Base-by-base conservation (phyloP, 1,140 invertebrate genomes). In the Tribolium castaneum region DNA sequence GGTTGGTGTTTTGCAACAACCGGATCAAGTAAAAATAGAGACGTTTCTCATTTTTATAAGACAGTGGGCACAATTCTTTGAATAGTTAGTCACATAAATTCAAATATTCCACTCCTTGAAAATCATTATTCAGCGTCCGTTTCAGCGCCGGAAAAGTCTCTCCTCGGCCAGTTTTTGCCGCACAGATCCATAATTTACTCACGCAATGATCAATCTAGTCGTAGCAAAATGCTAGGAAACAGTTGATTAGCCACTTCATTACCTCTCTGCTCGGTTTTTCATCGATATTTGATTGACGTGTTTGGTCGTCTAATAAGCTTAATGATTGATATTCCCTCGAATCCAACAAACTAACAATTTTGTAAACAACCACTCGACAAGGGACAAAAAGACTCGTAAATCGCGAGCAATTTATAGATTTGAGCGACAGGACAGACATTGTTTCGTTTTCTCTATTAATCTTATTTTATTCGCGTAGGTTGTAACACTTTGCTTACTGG, bases 281-380 rank as follows among this genome's bases (percentile, higher is more conserved):
- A 45, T 54, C 75, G 54, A 77, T 77, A 76, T 54, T 50, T 77
- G 75, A 77, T 77, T 70, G 75, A 77, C 75, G 70, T 52, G 66
- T 45, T 6, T 59, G 50, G 70, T 45, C 25, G 51, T 70, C 39
- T 77, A 77, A 77, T 77, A 77, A 77, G 75, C 51, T 54, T 77
- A 77, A 71, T 77, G 75, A 77, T 77, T 77, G 49, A 77, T 77
- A 77, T 54, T 77, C 50, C 66, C 12, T 71, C n/a, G 25, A 54
- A 51, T 77, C 70, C 59, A 35, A 66, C 59, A 66, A 66, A 66
- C 59, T 30, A 66, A 66, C 59, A 66, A 35, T 66, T 66, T 66
- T 66, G 59, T 66, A 35, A 34, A 66, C 59, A 66, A 12, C 39
- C n/a, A 12, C 39, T 12, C 25, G n/a, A 66, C 59, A 66, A 35